A percentile compares a stretch with the other conserved stretches of the same genome.
Evolutionary conservation across 2,888 invertebrate genomes (phyloP).

Genomic region (Mystacides longicornis): DNA sequence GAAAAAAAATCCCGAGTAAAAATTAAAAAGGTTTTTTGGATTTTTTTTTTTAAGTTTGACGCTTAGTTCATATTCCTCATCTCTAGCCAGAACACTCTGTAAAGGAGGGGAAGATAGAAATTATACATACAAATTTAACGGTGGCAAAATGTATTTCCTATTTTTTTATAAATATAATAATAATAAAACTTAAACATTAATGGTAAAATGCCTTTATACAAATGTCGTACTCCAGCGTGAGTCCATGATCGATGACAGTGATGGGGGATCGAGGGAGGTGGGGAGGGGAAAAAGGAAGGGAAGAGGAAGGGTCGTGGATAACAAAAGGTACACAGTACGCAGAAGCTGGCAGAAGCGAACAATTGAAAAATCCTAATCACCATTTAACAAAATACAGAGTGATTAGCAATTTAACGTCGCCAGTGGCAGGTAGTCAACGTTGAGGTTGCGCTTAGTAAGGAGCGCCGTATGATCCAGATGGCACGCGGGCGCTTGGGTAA

Average conservation of each 20-base stretch:
- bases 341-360: not conserved
- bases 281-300: slow-evolving; percentile 6
- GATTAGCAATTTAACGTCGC: not conserved
- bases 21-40: too few species aligned
- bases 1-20: too few species aligned
- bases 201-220: slow-evolving; percentile 27
- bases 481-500: slow-evolving; percentile 38
- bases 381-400: not conserved
- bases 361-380: not conserved
- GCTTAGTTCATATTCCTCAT: too few species aligned
- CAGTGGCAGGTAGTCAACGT: not conserved
- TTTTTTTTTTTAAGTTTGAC: too few species aligned
- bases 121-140: too few species aligned
- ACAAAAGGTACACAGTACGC: slow-evolving; percentile 9
- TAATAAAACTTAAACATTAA: slow-evolving; percentile 39
- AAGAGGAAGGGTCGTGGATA: not conserved
- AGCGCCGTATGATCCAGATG: slow-evolving; percentile 50
- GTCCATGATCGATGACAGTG: slow-evolving; percentile 22
- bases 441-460: slow-evolving; percentile 42
- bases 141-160: slow-evolving; percentile 46
- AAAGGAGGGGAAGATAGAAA: too few species aligned
- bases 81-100: too few species aligned
- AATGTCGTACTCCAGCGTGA: slow-evolving; percentile 21
- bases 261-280: slow-evolving; percentile 4
- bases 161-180: slow-evolving; percentile 44